Percentiles rank a stretch among this genome's conserved stretches.
Evolutionary conservation across 2,113 vertebrate species (phyloP).

Genomic region (Thryonomys swinderianus): DNA sequence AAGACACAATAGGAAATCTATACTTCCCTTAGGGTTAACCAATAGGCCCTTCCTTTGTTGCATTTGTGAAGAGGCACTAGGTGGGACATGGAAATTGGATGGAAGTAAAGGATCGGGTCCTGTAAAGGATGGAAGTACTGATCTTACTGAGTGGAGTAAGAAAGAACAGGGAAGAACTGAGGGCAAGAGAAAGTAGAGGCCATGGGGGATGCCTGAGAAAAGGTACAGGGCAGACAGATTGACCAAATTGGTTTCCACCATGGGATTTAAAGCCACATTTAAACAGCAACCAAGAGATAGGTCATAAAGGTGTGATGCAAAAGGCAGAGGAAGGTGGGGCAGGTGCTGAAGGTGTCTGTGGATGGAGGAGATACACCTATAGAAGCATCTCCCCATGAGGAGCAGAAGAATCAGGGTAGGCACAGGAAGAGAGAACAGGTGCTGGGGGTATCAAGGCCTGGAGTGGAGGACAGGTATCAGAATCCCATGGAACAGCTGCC

Average conservation of each 20-base stretch:
- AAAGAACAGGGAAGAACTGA: no score
- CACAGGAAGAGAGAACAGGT: neutral
- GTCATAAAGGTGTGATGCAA: neutral
- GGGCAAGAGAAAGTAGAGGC: neutral
- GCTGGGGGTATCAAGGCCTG: neutral
- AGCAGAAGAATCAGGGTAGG: neutral
- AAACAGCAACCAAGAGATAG: neutral
- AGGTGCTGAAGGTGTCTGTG: neutral
- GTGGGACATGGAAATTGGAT: neutral
- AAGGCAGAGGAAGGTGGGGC: neutral
- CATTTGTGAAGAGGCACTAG: neutral
- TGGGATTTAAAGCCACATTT: neutral
- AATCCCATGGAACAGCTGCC: neutral
- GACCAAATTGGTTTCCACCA: neutral
- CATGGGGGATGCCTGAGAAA: neutral
- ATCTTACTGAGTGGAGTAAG: neutral
- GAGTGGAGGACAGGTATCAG: neutral
- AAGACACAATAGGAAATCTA: neutral
- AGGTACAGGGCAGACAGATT: neutral
- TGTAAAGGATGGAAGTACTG: neutral
- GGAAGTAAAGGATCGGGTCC: no score
- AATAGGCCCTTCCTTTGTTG: neutral
- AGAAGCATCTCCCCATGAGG: neutral
- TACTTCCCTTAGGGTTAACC: neutral
- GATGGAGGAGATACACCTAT: neutral